phyloP scores from a whole-genome alignment of 2,113 vertebrate genomes.

The Tragelaphus scriptus region DNA sequence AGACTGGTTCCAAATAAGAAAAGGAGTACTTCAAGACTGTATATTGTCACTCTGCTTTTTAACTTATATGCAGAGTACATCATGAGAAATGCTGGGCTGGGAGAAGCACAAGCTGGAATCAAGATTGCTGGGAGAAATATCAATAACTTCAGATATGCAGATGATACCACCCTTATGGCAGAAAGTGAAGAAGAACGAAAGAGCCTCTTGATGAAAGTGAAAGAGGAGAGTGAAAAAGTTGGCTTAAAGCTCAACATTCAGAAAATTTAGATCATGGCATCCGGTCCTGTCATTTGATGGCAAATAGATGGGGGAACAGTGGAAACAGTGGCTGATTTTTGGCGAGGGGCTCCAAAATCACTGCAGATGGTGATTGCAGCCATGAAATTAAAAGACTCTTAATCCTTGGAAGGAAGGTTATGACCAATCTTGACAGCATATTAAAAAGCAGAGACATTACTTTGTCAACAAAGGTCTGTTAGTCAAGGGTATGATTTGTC shows the following conservation, averaged over 20 bases:
- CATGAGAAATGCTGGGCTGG: neutral
- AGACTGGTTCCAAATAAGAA: neutral
- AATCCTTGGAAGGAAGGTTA: neutral
- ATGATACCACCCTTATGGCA: neutral
- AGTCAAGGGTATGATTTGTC: neutral
- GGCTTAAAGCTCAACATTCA: neutral
- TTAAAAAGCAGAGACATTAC: neutral
- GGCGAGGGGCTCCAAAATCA: neutral
- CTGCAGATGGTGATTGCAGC: neutral
- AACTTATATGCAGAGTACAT: neutral
- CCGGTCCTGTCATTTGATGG: accelerated
- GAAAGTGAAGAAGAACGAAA: neutral
- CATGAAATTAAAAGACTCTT: neutral
- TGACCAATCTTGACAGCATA: neutral
- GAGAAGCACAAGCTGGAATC: neutral
- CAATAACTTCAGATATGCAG: neutral
- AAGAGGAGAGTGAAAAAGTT: neutral
- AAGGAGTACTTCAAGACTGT: neutral
- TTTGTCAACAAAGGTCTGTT: neutral
- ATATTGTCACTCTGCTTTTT: neutral
- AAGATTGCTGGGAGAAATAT: neutral
- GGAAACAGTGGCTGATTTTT: neutral
- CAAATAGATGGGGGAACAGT: neutral
- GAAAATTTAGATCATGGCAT: neutral
- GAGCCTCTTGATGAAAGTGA: neutral